Base-by-base conservation (phyloP, 2,888 invertebrate species). In the Oligia fasciuncula region DNA sequence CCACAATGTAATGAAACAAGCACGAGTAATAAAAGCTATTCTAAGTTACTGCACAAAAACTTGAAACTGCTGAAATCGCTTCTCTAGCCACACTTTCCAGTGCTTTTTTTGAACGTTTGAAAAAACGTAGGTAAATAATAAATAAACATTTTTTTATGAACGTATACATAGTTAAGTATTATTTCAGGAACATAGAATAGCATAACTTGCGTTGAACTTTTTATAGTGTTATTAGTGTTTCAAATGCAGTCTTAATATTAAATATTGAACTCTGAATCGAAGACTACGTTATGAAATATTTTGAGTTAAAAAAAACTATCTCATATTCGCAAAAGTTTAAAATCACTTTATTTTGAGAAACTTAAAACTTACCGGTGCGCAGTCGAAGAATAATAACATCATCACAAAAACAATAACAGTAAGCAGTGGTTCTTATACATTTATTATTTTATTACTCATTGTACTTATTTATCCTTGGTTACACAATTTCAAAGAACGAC, bases 371-470 rank as follows among this genome's bases (percentile, higher is more conserved):
- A n/a, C 66, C n/a, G 8, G 57, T 49, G 4, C 46, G n/a, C 9
- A 51, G 29, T 29, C 19, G 29, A 51, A 19, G 4, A 54, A 62
- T 49, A 78, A 77, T 63, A 65, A 83, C 29, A n/a, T 60, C 35
- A 62, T 62, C 8, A 85, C 35, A 40, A 54, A 65, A 70, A 73
- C 67, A 43, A 46, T 67, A 77, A 83, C 78, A 68, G 40, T 67
- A 60, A 65, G 63, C 35, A 70, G 23, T 65, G 80, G 63, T 63
- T 43, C 49, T 51, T 35, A 63, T 72, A 72, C 43, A 68, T 80
- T 82, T 70, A 67, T 63, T 70, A 67, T 71, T 80, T 70, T 83
- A 85, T 81, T 71, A 49, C 74, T 40, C 40, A 66, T 73, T 80
- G 60, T 80, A 11, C n/a, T 62, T 71, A 40, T 73, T 69, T 66